Conservation (phyloP, 1,140 invertebrate species). For the Zaprionus taronus region DNA sequence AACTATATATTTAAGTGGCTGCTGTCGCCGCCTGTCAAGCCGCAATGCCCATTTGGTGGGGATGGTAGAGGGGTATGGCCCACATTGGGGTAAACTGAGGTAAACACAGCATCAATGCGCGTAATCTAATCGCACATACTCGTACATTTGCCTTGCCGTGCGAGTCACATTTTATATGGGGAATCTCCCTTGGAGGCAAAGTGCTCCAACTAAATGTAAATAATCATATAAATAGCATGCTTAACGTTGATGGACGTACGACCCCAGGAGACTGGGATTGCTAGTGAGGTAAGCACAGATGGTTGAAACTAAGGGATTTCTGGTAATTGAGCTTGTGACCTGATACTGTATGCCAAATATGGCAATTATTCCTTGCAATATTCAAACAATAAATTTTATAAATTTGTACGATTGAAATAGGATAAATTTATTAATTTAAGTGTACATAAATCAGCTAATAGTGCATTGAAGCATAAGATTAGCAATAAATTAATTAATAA, state of each 20-base stretch:
- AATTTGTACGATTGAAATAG: too few species aligned
- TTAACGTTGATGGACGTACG: slow-evolving; percentile 36
- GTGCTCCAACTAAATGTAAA: slow-evolving; percentile 50
- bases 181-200: slow-evolving; percentile 28
- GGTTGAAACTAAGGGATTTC: background rate
- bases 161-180: slow-evolving; percentile 43
- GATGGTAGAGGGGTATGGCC: slow-evolving; percentile 36
- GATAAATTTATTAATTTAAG: too few species aligned
- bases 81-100: slow-evolving; percentile 45
- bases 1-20: slow-evolving; percentile 81
- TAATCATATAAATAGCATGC: slow-evolving; percentile 52
- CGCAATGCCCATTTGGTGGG: slow-evolving; percentile 63
- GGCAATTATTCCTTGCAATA: background rate
- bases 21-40: slow-evolving; percentile 66
- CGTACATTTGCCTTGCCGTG: slow-evolving; percentile 22
- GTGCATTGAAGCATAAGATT: too few species aligned
- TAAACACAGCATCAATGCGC: slow-evolving; percentile 50
- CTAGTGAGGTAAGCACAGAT: slow-evolving; percentile 29
- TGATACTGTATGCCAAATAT: background rate
- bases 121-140: slow-evolving; percentile 45
- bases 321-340: background rate
- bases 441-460: too few species aligned
- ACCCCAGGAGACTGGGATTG: slow-evolving; percentile 28
- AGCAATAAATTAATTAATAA: too few species aligned
- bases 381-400: too few species aligned